Base-by-base conservation (phyloP, 2,113 vertebrate species). In the Mastomys natalensis region DNA sequence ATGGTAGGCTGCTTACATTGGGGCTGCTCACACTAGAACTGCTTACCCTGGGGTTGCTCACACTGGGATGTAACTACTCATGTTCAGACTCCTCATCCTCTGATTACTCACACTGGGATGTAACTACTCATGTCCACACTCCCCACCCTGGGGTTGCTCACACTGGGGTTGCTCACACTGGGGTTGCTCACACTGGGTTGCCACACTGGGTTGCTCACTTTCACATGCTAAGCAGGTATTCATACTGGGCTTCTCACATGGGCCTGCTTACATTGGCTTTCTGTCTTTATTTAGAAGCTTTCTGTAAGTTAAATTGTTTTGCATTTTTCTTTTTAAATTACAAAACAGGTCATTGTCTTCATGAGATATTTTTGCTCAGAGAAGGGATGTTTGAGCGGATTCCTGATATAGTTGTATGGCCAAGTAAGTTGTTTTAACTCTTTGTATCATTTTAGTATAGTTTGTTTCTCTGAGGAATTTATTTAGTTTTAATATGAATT, bases 371-470 rank as follows among this genome's bases (percentile, higher is more conserved):
- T 98, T 98, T 99, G 97, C 98, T 99, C 96, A 99, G 99, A 97
- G 99, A 99, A 99, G 99, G 99, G 97, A 99, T 99, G 98, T 98
- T 99, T 97, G 99, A 99, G 73, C 98, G 99, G 92, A 98, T 99
- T 98, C 99, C 99, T 97, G 99, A 99, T 98, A 96, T 99, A 98
- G 99, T 99, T 98, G 98, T 99, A 66, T 99, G 99, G 99, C 99
- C 99, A 98, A 99, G 99, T 99, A 99, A 98, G 98, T 98, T 51
- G 70, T 95, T 95, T 96, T 87, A 84, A 87, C 12, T 24, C n/a
- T 78, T 89, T 96, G 22, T 97, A 96, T 98, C 86, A 68, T 37
- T 87, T 80, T 96, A 45, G 19, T 94, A 70, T 80, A 94, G 11
- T 91, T 64, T 45, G 31, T 40, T 85, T 62, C 24, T 85, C 58